Evolutionary conservation across 2,888 invertebrate species (phyloP), one percentile per base, ranked within the genome.

Genomic region (Xylocampa areola): DNA sequence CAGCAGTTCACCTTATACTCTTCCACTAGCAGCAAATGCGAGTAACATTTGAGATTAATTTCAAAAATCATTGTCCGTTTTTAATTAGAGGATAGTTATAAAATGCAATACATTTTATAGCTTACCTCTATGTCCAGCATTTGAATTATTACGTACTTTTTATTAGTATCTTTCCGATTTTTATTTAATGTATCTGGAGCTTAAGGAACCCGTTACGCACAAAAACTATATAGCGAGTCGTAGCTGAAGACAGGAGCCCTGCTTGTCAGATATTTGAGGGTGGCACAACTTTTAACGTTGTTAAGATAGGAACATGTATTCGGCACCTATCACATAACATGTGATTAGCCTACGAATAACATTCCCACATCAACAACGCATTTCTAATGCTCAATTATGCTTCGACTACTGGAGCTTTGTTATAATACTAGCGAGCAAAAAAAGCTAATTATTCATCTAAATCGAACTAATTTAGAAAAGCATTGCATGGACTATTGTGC

Each of bases 221-320:
- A 41, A 51, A 45, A 29, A 32, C 47, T 39, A 27, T 19, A 47
- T 49, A 48, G 39, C 40, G 39, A 44, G 85, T 88, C 90, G 91
- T 86, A 91, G 92, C 92, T 91, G 93, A 93, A 80, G 91, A 92
- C 84, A 87, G 90, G 92, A 85, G 76, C 86, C 80, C 92, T 94
- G 93, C 93, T 83, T 89, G 81, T 92, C 92, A 91, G 93, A 94
- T 87, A 91, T 84, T 81, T 68, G 92, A 93, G 92, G 93, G 91
- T 76, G 30, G 36, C 29, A 48, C 21, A 25, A 35, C 43, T 23
- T 19, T 50, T 33, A 41, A 33, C 49, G 79, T 83, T 90, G 90
- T 79, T 68, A 79, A 77, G 60, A 71, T 66, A 79, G 89, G 87
- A 87, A 68, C 41, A 54, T 51, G 39, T 49, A 62, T 58, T 61